Conservation (phyloP, 2,113 vertebrate species). For the Ciconia boyciana region DNA sequence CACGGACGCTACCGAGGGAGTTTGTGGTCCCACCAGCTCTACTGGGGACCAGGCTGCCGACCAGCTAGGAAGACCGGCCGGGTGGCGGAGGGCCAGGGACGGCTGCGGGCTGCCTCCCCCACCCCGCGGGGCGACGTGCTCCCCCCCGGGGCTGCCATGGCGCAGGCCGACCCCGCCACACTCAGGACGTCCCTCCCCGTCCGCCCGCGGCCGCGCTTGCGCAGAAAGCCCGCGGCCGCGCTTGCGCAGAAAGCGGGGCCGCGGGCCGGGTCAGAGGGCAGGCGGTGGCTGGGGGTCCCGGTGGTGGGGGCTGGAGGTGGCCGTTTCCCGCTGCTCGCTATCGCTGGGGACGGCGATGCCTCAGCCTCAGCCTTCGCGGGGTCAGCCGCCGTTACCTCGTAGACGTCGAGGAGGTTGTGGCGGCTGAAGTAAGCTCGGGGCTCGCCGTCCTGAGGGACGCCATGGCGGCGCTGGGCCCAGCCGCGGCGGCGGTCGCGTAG, state of each 20-base stretch:
- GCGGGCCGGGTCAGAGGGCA: too few relatives aligned
- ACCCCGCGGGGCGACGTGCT: fast-evolving
- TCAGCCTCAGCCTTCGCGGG: background rate
- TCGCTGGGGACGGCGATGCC: background rate
- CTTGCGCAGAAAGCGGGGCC: background rate
- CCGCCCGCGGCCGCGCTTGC: background rate
- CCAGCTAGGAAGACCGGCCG: too few relatives aligned
- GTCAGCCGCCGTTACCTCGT: background rate
- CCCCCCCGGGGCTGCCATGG: background rate
- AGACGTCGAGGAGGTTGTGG: constrained; percentile 14
- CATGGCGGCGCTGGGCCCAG: background rate
- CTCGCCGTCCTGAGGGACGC: background rate
- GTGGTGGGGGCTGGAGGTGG: too few relatives aligned
- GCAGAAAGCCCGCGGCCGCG: background rate
- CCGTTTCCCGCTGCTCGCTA: background rate
- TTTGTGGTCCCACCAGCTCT: background rate
- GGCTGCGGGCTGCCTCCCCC: fast-evolving
- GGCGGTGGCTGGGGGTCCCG: too few relatives aligned
- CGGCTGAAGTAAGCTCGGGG: constrained; percentile 3
- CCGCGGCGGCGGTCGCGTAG: background rate
- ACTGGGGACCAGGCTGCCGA: background rate
- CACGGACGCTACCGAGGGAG: fast-evolving
- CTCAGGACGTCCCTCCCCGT: fast-evolving
- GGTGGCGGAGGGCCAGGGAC: fast-evolving
- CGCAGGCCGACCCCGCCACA: background rate